Evolutionary conservation across 1,140 invertebrate species (phyloP), one percentile per base, ranked within the genome.

Genomic region (Brachionus paranguensis): DNA sequence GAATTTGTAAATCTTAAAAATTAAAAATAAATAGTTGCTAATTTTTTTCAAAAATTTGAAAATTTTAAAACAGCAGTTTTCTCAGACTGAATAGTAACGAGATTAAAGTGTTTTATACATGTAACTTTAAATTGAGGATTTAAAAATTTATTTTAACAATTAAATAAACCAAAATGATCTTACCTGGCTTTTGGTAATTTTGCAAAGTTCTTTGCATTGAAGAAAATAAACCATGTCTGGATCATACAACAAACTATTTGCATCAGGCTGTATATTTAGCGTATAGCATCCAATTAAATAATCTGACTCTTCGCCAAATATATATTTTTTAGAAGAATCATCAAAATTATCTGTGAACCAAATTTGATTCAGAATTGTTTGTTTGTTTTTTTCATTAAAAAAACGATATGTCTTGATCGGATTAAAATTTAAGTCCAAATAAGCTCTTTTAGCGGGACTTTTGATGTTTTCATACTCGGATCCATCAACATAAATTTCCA

Each of bases 401-500:
- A 81, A 29, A 55, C 33, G 41, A 47, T 64, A 60, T n/a, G 64
- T 64, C 53, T 81, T 81, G 10, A 81, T 0, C 1, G 78, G 78
- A 60, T 64, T 81, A 27, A 29, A 81, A 27, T 64, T 45, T 7
- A 81, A 64, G 33, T 60, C 37, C 20, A 64, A 33, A 20, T 64
- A 81, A 41, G 53, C 37, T 81, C 78, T 41, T 60, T 20, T 81
- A 27, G 5, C 14, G 10, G 78, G 64, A 27, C 37, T 64, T 20
- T 17, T 0, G n/a, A 81, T 60, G 12, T 60, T 45, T 11, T 64
- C 53, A 47, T 81, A 68, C 37, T 64, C 20, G 64, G 29, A 27
- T 41, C 78, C 78, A 81, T 81, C 78, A 12, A 81, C 50, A 81
- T 64, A 81, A 11, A 81, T 5, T 10, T 64, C 37, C 4, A 81